Evolutionary conservation across 2,797 vertebrate species (phyloP).

Genomic region (Sciurus vulgaris): DNA sequence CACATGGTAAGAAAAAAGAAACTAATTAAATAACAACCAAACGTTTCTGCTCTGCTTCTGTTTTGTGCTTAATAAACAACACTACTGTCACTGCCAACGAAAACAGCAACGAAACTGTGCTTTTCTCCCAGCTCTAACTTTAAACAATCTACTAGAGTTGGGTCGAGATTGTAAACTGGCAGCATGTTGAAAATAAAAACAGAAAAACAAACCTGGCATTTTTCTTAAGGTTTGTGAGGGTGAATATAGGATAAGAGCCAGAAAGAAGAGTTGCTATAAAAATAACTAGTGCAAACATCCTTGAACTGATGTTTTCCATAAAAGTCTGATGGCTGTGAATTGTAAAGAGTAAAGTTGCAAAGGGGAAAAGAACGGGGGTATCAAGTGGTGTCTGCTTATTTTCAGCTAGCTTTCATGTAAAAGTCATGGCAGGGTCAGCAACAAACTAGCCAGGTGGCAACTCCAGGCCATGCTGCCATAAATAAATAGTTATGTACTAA

Average conservation of each 20-base stretch:
- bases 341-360: conserved; percentile 68
- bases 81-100: conserved; percentile 33
- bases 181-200: conserved; percentile 74
- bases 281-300: conserved; percentile 75
- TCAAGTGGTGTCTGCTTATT: conserved; percentile 79
- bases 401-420: conserved; percentile 83
- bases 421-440: conserved; percentile 84
- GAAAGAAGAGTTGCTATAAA: conserved; percentile 75
- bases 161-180: conserved; percentile 71
- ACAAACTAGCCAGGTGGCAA: conserved; percentile 84
- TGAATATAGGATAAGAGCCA: conserved; percentile 68
- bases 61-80: conserved; percentile 71
- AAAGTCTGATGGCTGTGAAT: conserved; percentile 78
- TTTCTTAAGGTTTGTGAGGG: conserved; percentile 63
- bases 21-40: neutral
- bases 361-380: conserved; percentile 69
- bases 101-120: conserved; percentile 40
- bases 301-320: conserved; percentile 83
- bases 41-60: conserved; percentile 61
- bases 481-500: conserved; percentile 85
- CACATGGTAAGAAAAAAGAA: conserved; percentile 6
- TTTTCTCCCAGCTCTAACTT: conserved; percentile 63
- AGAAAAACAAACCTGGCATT: conserved; percentile 75
- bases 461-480: conserved; percentile 82
- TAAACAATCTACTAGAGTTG: conserved; percentile 78